Evolutionary conservation across 64 coral and sea anemone genomes (phyloP).

Genomic region (Catalaphyllia jardinei): DNA sequence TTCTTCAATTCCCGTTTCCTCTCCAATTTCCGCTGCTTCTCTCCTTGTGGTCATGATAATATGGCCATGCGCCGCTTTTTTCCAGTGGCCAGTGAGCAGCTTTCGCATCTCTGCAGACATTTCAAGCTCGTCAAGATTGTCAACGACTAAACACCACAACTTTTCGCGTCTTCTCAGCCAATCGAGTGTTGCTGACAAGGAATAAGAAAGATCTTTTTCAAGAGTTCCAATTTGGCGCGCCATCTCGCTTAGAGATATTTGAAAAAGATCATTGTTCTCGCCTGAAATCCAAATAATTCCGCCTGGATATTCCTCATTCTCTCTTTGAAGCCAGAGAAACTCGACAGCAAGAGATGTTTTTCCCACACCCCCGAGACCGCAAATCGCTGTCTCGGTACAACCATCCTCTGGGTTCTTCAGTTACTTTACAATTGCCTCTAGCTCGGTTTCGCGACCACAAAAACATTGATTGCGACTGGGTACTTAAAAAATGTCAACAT

Average conservation of each 20-base stretch:
- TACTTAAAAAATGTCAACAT: constrained; percentile 52
- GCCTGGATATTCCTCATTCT: constrained; percentile 33
- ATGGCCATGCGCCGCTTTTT: constrained; percentile 47
- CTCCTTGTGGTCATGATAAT: constrained; percentile 66
- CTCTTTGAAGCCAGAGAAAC: constrained; percentile 57
- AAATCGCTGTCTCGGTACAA: constrained; percentile 43
- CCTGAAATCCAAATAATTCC: constrained; percentile 74
- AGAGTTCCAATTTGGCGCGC: constrained; percentile 62
- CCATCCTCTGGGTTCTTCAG: not conserved
- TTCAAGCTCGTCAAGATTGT: constrained; percentile 70
- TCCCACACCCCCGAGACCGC: constrained; percentile 76
- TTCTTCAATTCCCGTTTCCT: constrained; percentile 54
- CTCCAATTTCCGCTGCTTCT: constrained; percentile 39
- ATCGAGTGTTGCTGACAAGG: constrained; percentile 37
- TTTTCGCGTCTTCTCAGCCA: constrained; percentile 38
- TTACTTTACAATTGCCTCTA: constrained; percentile 21
- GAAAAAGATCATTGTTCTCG: constrained; percentile 49
- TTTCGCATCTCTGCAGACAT: constrained; percentile 50
- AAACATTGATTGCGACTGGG: constrained; percentile 68
- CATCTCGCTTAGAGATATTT: constrained; percentile 55
- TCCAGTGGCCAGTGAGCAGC: constrained; percentile 63
- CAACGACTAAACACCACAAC: constrained; percentile 65
- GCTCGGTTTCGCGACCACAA: constrained; percentile 60
- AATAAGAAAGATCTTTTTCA: constrained; percentile 42
- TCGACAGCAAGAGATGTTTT: constrained; percentile 83